phyloP scores from a whole-genome alignment of 2,113 vertebrate species.

The Struthio camelus region DNA sequence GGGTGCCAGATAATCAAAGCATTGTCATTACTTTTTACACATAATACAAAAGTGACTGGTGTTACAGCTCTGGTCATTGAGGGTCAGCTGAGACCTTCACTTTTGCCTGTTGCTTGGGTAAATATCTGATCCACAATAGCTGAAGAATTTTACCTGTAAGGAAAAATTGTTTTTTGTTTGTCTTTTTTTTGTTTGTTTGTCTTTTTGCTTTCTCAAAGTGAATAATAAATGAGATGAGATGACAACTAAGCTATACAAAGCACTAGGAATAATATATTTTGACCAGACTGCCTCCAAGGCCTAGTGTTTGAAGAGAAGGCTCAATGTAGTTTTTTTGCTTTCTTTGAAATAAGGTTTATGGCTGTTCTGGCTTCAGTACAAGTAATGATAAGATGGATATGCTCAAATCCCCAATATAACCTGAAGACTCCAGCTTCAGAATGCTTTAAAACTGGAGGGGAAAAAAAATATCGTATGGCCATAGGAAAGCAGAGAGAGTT shows the following conservation, averaged over 20 bases:
- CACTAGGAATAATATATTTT: neutral
- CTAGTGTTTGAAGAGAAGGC: neutral
- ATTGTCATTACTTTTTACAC: no score
- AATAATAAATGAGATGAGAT: neutral
- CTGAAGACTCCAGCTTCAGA: neutral
- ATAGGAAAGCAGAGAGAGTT: neutral
- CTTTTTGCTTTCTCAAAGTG: neutral
- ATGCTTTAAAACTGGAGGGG: neutral
- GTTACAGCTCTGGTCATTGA: neutral
- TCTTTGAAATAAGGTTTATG: neutral
- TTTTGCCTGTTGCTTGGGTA: neutral
- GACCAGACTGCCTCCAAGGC: neutral
- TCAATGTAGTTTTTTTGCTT: rapidly evolving
- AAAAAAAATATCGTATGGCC: neutral
- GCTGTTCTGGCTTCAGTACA: neutral
- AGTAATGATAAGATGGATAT: rapidly evolving
- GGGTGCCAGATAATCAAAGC: neutral
- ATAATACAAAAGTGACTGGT: neutral
- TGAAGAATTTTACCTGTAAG: neutral
- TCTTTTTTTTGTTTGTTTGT: no score
- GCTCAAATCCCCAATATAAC: neutral
- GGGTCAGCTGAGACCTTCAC: neutral
- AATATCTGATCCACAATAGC: neutral
- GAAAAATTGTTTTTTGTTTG: no score
- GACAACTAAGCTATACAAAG: neutral